Percentiles rank a stretch among this genome's conserved stretches.
Evolutionary conservation across 2,113 vertebrate species (phyloP).

Genomic region (Oryzias curvinotus): DNA sequence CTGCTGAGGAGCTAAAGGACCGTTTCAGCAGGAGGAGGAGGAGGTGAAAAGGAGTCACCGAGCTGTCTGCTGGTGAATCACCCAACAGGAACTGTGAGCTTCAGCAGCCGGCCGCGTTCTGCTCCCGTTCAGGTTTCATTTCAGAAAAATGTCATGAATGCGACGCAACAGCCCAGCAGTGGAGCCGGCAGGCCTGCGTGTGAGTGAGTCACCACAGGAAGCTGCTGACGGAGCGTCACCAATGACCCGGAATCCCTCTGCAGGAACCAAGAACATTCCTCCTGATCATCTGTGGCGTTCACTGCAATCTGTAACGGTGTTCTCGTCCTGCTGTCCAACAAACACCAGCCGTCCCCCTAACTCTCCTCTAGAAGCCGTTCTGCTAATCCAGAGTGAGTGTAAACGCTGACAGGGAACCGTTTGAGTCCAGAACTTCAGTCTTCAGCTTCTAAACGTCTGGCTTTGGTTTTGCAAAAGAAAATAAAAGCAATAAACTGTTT

Average conservation of each 20-base stretch:
- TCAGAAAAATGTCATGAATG: no score
- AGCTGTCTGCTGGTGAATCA: conserved; percentile 9
- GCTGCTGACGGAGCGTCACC: no score
- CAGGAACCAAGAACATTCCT: no score
- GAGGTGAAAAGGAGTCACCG: conserved; percentile 1
- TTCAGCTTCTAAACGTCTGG: conserved; percentile 9
- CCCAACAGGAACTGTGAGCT: no score
- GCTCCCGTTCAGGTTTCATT: no score
- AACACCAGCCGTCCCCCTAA: conserved; percentile 41
- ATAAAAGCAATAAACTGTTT: conserved; percentile 22
- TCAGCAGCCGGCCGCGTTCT: no score
- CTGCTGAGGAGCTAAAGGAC: conserved; percentile 69
- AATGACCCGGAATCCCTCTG: no score
- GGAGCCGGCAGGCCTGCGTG: no score
- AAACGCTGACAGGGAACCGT: conserved; percentile 53
- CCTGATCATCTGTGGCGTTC: not conserved
- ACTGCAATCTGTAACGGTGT: no score
- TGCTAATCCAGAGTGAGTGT: conserved; percentile 38
- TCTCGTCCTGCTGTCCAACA: no score
- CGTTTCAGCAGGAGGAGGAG: not conserved
- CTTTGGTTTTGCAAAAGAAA: conserved; percentile 13
- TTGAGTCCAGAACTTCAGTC: conserved; percentile 32
- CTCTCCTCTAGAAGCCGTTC: conserved; percentile 47
- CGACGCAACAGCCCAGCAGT: no score
- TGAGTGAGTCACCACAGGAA: no score